phyloP scores from a whole-genome alignment of 35 echinoderm and acorn worm genomes.

The Patiria miniata region DNA sequence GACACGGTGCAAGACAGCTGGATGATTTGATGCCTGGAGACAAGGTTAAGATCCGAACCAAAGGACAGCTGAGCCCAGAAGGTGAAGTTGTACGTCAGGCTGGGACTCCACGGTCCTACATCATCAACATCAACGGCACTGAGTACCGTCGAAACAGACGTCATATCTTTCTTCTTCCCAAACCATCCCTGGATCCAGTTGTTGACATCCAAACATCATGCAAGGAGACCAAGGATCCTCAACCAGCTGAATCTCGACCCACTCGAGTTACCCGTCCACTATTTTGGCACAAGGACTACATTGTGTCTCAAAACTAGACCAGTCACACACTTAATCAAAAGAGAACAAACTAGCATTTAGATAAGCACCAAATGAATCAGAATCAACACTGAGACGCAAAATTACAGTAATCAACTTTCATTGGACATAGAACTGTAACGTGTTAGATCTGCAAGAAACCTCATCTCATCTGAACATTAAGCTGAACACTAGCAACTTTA shows the following conservation, averaged over 20 bases:
- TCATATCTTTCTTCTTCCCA: not conserved
- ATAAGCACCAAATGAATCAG: no score
- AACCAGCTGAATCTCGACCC: no score
- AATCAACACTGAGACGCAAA: no score
- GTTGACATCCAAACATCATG: not conserved
- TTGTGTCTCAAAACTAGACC: no score
- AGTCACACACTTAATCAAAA: no score
- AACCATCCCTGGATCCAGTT: not conserved
- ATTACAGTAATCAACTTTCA: no score
- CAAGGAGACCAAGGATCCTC: not conserved
- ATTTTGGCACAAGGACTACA: not conserved
- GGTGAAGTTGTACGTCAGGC: not conserved
- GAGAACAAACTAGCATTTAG: no score
- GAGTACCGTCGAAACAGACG: constrained; percentile 31
- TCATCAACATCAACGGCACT: constrained; percentile 13
- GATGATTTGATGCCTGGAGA: not conserved
- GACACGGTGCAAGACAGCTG: not conserved
- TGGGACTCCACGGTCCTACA: constrained; percentile 9
- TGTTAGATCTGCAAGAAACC: no score
- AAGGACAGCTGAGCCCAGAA: not conserved
- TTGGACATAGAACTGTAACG: no score
- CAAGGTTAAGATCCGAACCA: constrained; percentile 9
- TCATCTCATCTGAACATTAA: no score
- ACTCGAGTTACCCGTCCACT: not conserved
- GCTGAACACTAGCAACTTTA: no score